Evolutionary conservation across 2,888 invertebrate genomes (phyloP).

Genomic region (Drosophila macrothrix): DNA sequence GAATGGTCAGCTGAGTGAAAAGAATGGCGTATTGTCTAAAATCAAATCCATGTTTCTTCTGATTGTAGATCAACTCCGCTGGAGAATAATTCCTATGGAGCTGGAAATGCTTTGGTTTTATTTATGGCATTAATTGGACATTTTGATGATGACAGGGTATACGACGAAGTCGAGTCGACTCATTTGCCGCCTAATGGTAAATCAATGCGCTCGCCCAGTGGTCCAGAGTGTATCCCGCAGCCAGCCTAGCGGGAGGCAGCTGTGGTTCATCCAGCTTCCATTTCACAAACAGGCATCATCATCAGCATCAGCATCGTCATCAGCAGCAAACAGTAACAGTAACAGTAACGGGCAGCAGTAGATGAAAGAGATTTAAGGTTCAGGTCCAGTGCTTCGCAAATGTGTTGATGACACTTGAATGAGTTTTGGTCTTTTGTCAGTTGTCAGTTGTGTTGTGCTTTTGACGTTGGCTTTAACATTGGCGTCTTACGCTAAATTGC

Average conservation of each 20-base stretch:
- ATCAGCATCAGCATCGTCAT: slow-evolving; percentile 16
- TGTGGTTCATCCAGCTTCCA: slow-evolving; percentile 12
- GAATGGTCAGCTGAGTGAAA: not conserved
- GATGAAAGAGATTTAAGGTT: slow-evolving; percentile 7
- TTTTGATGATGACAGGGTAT: slow-evolving; percentile 1
- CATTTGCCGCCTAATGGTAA: slow-evolving; percentile 74
- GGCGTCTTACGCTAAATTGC: slow-evolving; percentile 71
- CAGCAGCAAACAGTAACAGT: slow-evolving; percentile 1
- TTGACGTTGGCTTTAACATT: slow-evolving; percentile 3
- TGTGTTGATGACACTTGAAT: slow-evolving; percentile 78
- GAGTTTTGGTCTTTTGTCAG: slow-evolving; percentile 62
- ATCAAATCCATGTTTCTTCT: not conserved
- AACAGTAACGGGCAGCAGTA: not conserved
- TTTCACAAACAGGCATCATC: slow-evolving; percentile 5
- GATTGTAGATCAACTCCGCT: not conserved
- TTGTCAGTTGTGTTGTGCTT: slow-evolving; percentile 30
- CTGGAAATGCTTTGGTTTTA: not conserved
- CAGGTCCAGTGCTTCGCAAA: slow-evolving; percentile 36
- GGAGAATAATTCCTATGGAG: not conserved
- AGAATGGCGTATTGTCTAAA: not conserved
- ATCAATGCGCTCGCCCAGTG: slow-evolving; percentile 59
- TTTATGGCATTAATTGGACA: not conserved
- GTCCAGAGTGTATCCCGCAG: slow-evolving; percentile 14
- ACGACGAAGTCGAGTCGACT: slow-evolving; percentile 34
- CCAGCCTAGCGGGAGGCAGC: slow-evolving; percentile 19